Percentiles rank a stretch among this genome's conserved stretches.
Evolutionary conservation across 2,113 vertebrate species (phyloP).

Genomic region (Chaenocephalus aceratus): DNA sequence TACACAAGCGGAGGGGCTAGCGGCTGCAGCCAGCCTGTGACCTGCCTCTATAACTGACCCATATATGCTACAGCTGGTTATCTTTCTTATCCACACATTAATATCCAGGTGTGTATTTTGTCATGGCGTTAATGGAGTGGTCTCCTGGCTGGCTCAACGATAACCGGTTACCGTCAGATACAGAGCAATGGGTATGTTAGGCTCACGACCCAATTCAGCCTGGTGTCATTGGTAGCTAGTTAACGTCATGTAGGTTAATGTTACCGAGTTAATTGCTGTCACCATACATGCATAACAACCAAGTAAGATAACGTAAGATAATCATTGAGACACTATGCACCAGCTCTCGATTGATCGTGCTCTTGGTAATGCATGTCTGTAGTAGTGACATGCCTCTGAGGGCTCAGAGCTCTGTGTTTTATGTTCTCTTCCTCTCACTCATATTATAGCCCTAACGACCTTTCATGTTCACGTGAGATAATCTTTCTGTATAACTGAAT

Average conservation of each 20-base stretch:
- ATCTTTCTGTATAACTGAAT: neutral
- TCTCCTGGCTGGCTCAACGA: neutral
- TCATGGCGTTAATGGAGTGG: neutral
- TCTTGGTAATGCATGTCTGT: neutral
- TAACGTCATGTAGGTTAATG: neutral
- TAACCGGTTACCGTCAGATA: neutral
- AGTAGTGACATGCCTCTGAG: no score
- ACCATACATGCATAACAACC: no score
- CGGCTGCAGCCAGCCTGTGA: neutral
- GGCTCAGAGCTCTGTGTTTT: neutral
- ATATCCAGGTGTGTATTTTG: neutral
- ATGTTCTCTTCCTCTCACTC: no score
- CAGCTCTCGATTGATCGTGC: neutral
- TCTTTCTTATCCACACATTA: neutral
- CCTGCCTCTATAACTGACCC: neutral
- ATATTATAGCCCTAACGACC: neutral
- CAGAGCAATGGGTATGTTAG: neutral
- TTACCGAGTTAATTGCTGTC: neutral
- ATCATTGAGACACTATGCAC: neutral
- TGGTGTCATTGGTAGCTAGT: neutral
- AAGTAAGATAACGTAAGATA: no score
- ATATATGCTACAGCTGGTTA: neutral
- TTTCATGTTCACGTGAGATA: neutral
- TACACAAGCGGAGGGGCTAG: conserved; percentile 2
- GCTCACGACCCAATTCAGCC: conserved; percentile 3